Conservation (phyloP, 1,140 invertebrate genomes). For the Aleiodes sp. region DNA sequence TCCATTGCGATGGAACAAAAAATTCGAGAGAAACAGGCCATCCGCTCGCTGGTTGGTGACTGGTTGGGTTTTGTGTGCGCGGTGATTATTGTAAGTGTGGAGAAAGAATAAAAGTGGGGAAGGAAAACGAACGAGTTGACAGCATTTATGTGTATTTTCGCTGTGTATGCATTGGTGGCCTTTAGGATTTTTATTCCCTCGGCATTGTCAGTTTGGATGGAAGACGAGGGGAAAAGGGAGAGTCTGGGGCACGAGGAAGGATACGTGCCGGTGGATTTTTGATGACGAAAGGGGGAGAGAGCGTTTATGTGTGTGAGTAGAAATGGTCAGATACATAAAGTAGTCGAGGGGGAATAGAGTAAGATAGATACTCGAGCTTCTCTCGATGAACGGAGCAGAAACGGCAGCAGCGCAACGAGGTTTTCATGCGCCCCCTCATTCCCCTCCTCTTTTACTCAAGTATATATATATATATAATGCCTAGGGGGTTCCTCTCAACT, state of each 20-base stretch:
- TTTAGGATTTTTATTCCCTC: conserved; percentile 43
- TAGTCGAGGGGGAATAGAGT: conserved; percentile 10
- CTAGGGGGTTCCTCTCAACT: not conserved
- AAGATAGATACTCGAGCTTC: not conserved
- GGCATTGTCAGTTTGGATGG: conserved; percentile 25
- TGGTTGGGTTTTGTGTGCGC: not conserved
- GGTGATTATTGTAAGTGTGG: not conserved
- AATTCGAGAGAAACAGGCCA: not conserved
- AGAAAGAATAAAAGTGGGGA: conserved; percentile 20
- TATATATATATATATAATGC: not conserved
- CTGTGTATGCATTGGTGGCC: too few species aligned
- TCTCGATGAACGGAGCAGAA: conserved; percentile 9
- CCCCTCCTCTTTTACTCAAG: not conserved
- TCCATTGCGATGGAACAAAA: too few species aligned
- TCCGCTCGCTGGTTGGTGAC: not conserved
- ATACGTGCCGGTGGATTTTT: conserved; percentile 34
- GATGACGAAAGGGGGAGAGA: conserved; percentile 31
- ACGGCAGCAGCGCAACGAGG: not conserved
- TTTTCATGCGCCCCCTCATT: not conserved
- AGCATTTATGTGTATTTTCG: conserved; percentile 48
- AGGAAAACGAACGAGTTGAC: conserved; percentile 21
- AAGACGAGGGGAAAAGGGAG: conserved; percentile 32
- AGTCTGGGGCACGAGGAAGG: conserved; percentile 58
- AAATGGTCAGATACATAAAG: conserved; percentile 32
- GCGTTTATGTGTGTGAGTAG: not conserved